Percentiles rank a stretch among this genome's conserved stretches.
phyloP scores from a whole-genome alignment of 2,888 invertebrate species.

The Nomada ruficornis region DNA sequence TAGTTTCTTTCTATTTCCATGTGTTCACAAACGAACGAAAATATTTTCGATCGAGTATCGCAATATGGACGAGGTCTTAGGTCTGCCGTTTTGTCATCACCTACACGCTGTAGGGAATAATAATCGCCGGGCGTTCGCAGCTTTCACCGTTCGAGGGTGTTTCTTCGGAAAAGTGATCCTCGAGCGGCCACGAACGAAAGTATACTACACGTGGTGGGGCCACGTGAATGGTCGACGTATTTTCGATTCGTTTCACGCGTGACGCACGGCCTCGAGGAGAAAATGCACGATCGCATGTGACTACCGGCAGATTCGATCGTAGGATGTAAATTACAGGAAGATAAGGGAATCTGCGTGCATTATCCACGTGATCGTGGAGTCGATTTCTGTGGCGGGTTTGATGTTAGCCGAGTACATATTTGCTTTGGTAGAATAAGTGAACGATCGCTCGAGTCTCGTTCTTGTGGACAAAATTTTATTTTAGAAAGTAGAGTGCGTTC shows the following conservation, averaged over 20 bases:
- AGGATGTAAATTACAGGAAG: constrained; percentile 18
- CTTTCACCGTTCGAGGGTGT: constrained; percentile 74
- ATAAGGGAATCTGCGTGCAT: constrained; percentile 13
- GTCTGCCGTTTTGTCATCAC: constrained; percentile 37
- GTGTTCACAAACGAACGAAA: too few species aligned
- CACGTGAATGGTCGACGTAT: constrained; percentile 46
- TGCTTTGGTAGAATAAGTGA: too few species aligned
- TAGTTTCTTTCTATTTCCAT: too few species aligned
- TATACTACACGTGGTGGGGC: constrained; percentile 2
- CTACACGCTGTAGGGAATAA: constrained; percentile 62
- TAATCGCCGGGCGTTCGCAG: constrained; percentile 24
- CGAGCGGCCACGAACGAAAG: constrained; percentile 57
- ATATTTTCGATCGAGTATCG: too few species aligned
- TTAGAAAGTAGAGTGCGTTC: too few species aligned
- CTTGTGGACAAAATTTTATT: too few species aligned
- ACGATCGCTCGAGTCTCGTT: too few species aligned
- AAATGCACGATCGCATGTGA: constrained; percentile 27
- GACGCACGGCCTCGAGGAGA: constrained; percentile 33
- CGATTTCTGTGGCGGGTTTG: not conserved
- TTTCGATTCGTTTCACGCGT: constrained; percentile 62
- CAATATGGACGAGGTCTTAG: too few species aligned
- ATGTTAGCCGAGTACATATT: too few species aligned
- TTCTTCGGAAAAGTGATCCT: constrained; percentile 71
- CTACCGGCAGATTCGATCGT: constrained; percentile 4
- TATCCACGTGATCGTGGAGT: not conserved